Evolutionary conservation across 2,888 invertebrate species (phyloP), one percentile per base, ranked within the genome.

Genomic region (Tethea ocularis): DNA sequence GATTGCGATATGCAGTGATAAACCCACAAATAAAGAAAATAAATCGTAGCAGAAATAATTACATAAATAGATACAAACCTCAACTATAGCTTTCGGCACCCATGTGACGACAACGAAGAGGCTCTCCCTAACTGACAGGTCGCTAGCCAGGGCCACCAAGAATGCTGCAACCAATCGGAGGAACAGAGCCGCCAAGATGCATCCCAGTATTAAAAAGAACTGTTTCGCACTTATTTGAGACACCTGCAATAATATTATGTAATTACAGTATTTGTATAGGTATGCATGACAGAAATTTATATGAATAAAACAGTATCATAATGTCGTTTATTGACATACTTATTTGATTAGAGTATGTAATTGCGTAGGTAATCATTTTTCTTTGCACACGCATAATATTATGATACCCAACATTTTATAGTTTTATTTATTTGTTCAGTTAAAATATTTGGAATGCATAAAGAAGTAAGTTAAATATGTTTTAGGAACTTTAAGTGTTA

Each of bases 81-180:
- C 93, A 2, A 93, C 93, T 62, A 93, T 91, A 51, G 93, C 93
- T 71, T 93, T 93, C 10, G 93, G 93, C 69, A 89, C 90, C 93
- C 93, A 93, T 33, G 93, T 91, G 62, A 91, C 75, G 41, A 88
- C 86, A 51, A 92, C 78, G 66, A 91, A 92, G 58, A 91, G 69
- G 64, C 91, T 89, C 68, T 92, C 92, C 60, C 82, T 90, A 61
- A 89, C 66, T 1, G 91, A 83, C 61, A 91, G 78, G 56, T 84
- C 84, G 66, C 85, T 91, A 54, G 84, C 86, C 56, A 91, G 71
- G 5, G 86, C 83, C 23, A 92, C 87, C 58, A 93, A 77, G 64
- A 92, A 88, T 22, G 92, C 91, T 26, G 91, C 82, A 56, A 93
- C 61, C 61, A 92, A 66, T 52, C 93, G 86, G 41, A 92, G 76